These are phyloP conservation scores for Tokudaia muenninki DNA, from an alignment of 2,797 vertebrate genomes.

Conservation along the genomic window DNA sequence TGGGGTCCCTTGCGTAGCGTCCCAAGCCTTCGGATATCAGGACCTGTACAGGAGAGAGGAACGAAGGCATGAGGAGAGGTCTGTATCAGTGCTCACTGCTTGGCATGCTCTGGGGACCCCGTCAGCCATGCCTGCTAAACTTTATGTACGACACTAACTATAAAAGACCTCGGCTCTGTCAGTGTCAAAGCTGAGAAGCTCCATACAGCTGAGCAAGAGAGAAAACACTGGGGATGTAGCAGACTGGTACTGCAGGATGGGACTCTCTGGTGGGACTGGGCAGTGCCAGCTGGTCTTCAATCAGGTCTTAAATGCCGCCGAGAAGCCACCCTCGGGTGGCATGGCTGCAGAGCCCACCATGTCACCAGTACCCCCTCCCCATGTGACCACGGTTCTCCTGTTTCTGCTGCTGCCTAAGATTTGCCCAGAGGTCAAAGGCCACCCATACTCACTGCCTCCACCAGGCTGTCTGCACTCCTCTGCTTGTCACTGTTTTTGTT, in stretches of 20 bases:
- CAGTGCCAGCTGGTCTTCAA: neutral
- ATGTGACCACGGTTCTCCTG: fast-evolving
- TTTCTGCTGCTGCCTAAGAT: neutral
- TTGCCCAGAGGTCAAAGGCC: fast-evolving
- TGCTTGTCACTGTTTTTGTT: slow-evolving; percentile 97
- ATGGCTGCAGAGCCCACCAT: neutral
- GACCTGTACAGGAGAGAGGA: slow-evolving; percentile 90
- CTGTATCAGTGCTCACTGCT: neutral
- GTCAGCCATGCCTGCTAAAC: neutral
- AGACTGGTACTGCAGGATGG: fast-evolving
- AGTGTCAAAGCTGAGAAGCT: neutral
- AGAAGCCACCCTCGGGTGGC: neutral
- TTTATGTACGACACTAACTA: neutral
- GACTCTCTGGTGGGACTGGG: neutral
- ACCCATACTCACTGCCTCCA: slow-evolving; percentile 95
- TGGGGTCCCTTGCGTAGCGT: slow-evolving; percentile 97
- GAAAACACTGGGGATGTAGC: no score
- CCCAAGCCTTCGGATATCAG: slow-evolving; percentile 99
- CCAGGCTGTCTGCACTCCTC: slow-evolving; percentile 97
- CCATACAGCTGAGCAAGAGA: neutral
- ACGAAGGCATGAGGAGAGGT: fast-evolving
- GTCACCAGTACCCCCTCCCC: fast-evolving
- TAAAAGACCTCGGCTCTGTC: neutral
- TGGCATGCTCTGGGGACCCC: fast-evolving
- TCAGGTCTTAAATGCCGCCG: neutral